Percentiles rank a stretch among this genome's conserved stretches.
Conservation (phyloP, 2,113 vertebrate species). For the Kryptolebias marmoratus region DNA sequence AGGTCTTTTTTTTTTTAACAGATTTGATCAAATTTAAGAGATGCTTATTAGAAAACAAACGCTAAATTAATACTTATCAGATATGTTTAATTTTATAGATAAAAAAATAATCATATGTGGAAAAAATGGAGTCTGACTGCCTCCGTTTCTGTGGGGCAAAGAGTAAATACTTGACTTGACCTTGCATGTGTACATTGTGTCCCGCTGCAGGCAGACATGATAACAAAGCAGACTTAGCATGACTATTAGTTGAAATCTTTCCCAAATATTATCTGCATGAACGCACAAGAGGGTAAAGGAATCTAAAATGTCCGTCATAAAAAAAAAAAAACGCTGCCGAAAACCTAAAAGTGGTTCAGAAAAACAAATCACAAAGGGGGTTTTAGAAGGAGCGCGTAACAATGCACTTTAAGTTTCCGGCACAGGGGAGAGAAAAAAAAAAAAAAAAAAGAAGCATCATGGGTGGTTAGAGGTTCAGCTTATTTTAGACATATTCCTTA, state of each 20-base stretch:
- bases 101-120: no score
- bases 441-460: constrained; percentile 43
- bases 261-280: constrained; percentile 3
- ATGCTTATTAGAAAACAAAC: neutral
- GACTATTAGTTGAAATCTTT: neutral
- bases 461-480: constrained; percentile 55
- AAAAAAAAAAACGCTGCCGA: neutral
- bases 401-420: constrained; percentile 59
- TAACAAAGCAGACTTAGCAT: neutral
- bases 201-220: constrained; percentile 15
- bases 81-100: neutral
- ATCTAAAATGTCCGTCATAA: neutral
- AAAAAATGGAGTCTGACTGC: neutral
- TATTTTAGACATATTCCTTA: constrained; percentile 61
- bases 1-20: no score
- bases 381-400: constrained; percentile 57
- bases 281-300: neutral
- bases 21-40: no score
- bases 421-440: constrained; percentile 24
- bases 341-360: constrained; percentile 44
- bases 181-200: constrained; percentile 25
- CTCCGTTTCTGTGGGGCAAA: constrained; percentile 17
- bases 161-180: constrained; percentile 27
- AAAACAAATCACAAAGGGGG: constrained; percentile 51
- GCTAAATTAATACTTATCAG: neutral